Conservation (phyloP, 2,888 invertebrate species). For the Orchestes rusci region DNA sequence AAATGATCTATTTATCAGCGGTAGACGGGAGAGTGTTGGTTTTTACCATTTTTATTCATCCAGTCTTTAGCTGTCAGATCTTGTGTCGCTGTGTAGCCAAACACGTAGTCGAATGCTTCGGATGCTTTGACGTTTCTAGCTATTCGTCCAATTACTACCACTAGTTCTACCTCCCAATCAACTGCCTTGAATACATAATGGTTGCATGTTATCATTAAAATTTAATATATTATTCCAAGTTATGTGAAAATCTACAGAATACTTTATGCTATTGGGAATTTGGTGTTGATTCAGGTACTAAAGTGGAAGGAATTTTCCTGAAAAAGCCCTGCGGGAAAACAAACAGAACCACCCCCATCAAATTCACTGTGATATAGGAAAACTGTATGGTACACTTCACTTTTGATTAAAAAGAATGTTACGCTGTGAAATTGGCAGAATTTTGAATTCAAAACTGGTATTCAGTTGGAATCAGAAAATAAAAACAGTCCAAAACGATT, state of each 20-base stretch:
- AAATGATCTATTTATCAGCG: slow-evolving; percentile 3
- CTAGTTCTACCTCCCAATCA: slow-evolving; percentile 81
- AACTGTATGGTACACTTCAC: too few relatives aligned
- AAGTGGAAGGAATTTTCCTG: too few relatives aligned
- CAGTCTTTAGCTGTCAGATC: slow-evolving; percentile 80
- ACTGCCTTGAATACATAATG: slow-evolving; percentile 56
- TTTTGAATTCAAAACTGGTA: too few relatives aligned
- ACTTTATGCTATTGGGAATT: not conserved
- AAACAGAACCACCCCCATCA: too few relatives aligned
- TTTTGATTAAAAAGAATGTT: too few relatives aligned
- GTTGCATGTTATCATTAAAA: too few relatives aligned
- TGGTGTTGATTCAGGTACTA: too few relatives aligned
- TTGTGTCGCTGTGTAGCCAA: slow-evolving; percentile 78
- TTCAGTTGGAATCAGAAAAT: too few relatives aligned
- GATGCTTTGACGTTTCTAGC: slow-evolving; percentile 58
- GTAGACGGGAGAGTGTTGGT: not conserved
- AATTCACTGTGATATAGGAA: too few relatives aligned
- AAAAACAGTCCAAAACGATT: too few relatives aligned
- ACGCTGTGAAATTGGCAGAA: too few relatives aligned
- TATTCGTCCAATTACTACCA: slow-evolving; percentile 69
- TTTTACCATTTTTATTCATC: slow-evolving; percentile 71
- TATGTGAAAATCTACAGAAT: slow-evolving; percentile 12
- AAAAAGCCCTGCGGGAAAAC: too few relatives aligned
- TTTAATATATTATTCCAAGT: not conserved
- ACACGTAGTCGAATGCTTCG: slow-evolving; percentile 64